Evolutionary conservation across 2,888 invertebrate species (phyloP).

Genomic region (Nudaria mundana): DNA sequence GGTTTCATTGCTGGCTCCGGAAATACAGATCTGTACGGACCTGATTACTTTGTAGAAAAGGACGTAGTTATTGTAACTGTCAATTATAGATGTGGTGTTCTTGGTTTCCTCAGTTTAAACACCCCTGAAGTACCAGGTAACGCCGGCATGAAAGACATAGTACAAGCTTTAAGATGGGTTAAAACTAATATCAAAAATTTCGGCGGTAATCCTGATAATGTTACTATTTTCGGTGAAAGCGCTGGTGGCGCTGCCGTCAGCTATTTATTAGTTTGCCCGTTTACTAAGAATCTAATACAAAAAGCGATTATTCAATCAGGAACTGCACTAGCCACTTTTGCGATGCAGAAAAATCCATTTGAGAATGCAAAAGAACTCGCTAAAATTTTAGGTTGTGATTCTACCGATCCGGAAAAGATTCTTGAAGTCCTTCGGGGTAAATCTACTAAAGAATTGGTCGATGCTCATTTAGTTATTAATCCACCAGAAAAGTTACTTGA

Average conservation of each 20-base stretch:
- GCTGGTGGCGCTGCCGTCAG: constrained; percentile 54
- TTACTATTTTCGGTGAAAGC: constrained; percentile 69
- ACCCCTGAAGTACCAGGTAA: constrained; percentile 73
- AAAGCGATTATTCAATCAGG: constrained; percentile 69
- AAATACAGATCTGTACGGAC: constrained; percentile 67
- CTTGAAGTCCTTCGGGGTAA: constrained; percentile 59
- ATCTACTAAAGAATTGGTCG: constrained; percentile 57
- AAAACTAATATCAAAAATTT: constrained; percentile 67
- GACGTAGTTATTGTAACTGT: constrained; percentile 80
- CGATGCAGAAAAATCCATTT: constrained; percentile 52
- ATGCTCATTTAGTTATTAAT: constrained; percentile 41
- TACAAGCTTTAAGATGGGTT: constrained; percentile 64
- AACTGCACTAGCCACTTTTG: constrained; percentile 43
- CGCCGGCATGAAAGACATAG: constrained; percentile 68
- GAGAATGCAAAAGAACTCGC: constrained; percentile 56
- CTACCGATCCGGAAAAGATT: constrained; percentile 55
- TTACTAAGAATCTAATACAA: constrained; percentile 56
- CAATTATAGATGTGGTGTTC: constrained; percentile 75
- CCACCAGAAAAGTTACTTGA: constrained; percentile 25
- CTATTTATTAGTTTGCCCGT: constrained; percentile 57
- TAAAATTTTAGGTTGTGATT: constrained; percentile 54
- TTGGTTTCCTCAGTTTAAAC: constrained; percentile 67
- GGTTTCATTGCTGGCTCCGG: constrained; percentile 77
- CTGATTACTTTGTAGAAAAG: constrained; percentile 79
- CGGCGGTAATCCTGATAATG: constrained; percentile 65